Conservation (phyloP, 2,888 invertebrate genomes). For the Metopia argyrocephala region DNA sequence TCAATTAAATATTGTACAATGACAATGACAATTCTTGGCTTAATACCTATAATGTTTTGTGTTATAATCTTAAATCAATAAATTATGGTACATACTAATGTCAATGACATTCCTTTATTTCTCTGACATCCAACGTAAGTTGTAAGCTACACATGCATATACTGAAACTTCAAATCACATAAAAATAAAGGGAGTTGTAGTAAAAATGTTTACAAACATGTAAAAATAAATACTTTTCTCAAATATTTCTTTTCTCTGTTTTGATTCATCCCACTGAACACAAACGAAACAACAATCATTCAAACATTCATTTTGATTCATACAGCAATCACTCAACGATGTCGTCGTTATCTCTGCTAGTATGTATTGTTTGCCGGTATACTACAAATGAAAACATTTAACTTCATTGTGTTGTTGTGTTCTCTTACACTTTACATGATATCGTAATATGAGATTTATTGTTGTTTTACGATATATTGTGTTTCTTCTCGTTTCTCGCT, state of each 20-base stretch:
- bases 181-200: constrained; percentile 29
- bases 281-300: not conserved
- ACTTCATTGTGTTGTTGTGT: not conserved
- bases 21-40: no score
- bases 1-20: no score
- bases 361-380: constrained; percentile 23
- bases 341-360: constrained; percentile 5
- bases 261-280: not conserved
- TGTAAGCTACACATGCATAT: not conserved
- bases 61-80: no score
- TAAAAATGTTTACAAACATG: constrained; percentile 4
- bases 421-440: not conserved
- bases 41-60: no score
- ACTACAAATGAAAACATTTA: constrained; percentile 8
- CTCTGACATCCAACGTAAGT: not conserved
- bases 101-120: not conserved
- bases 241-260: not conserved
- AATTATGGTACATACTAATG: no score
- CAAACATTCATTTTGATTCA: not conserved
- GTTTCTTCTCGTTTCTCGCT: not conserved
- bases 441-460: constrained; percentile 6
- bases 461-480: not conserved
- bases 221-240: not conserved
- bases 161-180: not conserved
- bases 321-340: not conserved